Percentiles rank a stretch among this genome's conserved stretches.
phyloP scores from a whole-genome alignment of 2,888 invertebrate genomes.

The Acheta domesticus region DNA sequence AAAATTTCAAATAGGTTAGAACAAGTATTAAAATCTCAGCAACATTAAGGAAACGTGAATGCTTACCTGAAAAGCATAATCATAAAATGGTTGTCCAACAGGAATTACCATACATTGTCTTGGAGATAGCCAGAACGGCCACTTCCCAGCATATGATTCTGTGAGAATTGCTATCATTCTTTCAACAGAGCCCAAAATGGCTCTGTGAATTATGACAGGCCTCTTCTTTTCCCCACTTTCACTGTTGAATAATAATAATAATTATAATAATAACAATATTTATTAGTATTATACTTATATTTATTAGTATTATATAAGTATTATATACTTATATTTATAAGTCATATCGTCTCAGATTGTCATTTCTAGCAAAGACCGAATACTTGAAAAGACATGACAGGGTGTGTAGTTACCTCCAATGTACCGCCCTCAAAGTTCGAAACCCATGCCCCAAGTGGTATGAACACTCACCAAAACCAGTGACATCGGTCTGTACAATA shows the following conservation, averaged over 20 bases:
- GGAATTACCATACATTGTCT: slow-evolving; percentile 91
- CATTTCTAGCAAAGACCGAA: too few relatives aligned
- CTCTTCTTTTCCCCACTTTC: slow-evolving; percentile 84
- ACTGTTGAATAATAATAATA: slow-evolving; percentile 50
- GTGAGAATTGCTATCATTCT: slow-evolving; percentile 96
- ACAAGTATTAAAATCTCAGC: not conserved
- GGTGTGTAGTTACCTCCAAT: too few relatives aligned
- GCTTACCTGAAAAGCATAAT: slow-evolving; percentile 75
- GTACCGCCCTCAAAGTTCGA: too few relatives aligned
- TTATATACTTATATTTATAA: too few relatives aligned
- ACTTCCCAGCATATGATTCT: slow-evolving; percentile 96
- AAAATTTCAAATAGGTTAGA: slow-evolving; percentile 25
- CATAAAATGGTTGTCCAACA: slow-evolving; percentile 81
- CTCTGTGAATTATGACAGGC: slow-evolving; percentile 97
- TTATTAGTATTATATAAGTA: too few relatives aligned
- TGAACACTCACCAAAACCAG: too few relatives aligned
- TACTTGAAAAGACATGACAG: too few relatives aligned
- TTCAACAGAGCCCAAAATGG: slow-evolving; percentile 95
- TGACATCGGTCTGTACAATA: too few relatives aligned
- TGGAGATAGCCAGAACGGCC: slow-evolving; percentile 99
- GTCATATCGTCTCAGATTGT: too few relatives aligned
- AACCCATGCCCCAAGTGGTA: too few relatives aligned
- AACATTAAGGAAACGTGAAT: not conserved
- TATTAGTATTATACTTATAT: too few relatives aligned
- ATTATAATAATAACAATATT: not conserved